These are phyloP conservation scores for Cheilosia pagana DNA, from an alignment of 2,888 invertebrate species.

Conservation along the genomic window DNA sequence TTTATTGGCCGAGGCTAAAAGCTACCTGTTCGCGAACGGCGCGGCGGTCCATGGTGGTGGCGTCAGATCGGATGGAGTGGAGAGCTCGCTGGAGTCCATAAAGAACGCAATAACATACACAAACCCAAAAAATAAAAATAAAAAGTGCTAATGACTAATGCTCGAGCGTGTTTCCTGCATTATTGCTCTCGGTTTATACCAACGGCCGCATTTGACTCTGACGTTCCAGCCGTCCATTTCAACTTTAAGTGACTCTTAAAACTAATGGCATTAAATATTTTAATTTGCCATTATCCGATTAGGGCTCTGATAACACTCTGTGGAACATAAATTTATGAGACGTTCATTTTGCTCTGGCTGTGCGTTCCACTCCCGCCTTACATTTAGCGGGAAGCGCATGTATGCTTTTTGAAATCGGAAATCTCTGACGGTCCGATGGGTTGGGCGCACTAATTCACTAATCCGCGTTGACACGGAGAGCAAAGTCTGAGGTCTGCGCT, in stretches of 20 bases:
- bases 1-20: slow-evolving; percentile 36
- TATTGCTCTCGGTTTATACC: slow-evolving; percentile 5
- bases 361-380: background rate
- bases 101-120: slow-evolving; percentile 39
- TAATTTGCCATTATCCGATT: slow-evolving; percentile 67
- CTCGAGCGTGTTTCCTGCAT: slow-evolving; percentile 42
- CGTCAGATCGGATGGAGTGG: background rate
- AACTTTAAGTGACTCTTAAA: slow-evolving; percentile 39
- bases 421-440: background rate
- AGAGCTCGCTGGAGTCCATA: slow-evolving; percentile 19
- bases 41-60: background rate
- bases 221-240: background rate
- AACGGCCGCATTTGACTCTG: background rate
- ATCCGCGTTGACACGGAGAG: slow-evolving; percentile 8
- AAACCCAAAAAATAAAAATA: slow-evolving; percentile 8
- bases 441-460: slow-evolving; percentile 34
- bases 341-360: slow-evolving; percentile 6
- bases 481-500: background rate
- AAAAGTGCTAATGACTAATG: slow-evolving; percentile 52
- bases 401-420: slow-evolving; percentile 29
- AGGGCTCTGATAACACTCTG: slow-evolving; percentile 50
- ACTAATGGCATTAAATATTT: slow-evolving; percentile 51
- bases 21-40: slow-evolving; percentile 17
- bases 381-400: slow-evolving; percentile 8
- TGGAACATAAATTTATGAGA: slow-evolving; percentile 51